Percentiles rank a stretch among this genome's conserved stretches.
Conservation (phyloP, 1,140 invertebrate genomes). For the Lepidurus packardi region DNA sequence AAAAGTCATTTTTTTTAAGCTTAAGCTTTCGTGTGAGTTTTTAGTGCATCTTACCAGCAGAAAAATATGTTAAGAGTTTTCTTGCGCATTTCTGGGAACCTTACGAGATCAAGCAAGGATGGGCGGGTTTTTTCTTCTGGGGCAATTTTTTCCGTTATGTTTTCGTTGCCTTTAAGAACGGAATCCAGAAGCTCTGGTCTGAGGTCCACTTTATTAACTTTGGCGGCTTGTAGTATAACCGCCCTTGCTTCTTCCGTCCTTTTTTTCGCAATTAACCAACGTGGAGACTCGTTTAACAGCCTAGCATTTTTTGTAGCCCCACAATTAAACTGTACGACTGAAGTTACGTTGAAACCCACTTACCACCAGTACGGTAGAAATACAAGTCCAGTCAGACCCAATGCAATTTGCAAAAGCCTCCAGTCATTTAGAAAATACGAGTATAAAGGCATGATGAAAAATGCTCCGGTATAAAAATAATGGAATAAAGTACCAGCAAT, state of each 20-base stretch:
- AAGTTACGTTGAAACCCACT: slow-evolving; percentile 38
- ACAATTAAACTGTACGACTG: background rate
- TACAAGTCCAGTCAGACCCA: slow-evolving; percentile 62
- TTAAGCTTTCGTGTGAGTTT: background rate
- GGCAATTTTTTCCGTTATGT: background rate
- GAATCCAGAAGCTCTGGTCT: background rate
- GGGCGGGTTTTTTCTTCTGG: background rate
- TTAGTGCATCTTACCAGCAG: background rate
- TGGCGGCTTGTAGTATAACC: slow-evolving; percentile 39
- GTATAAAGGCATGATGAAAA: slow-evolving; percentile 62
- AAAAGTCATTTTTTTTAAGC: slow-evolving; percentile 36
- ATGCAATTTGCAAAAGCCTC: slow-evolving; percentile 63
- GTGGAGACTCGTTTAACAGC: slow-evolving; percentile 42
- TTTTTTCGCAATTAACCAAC: slow-evolving; percentile 46
- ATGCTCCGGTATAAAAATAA: slow-evolving; percentile 71
- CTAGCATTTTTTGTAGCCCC: background rate
- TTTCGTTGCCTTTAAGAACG: background rate
- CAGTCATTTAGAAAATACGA: slow-evolving; percentile 69
- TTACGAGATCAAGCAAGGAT: background rate
- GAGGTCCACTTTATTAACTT: slow-evolving; percentile 37
- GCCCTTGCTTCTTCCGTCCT: slow-evolving; percentile 42
- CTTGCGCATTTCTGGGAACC: slow-evolving; percentile 36
- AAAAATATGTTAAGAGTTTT: slow-evolving; percentile 37
- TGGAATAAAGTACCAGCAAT: slow-evolving; percentile 68
- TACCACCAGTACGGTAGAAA: slow-evolving; percentile 75